Conservation (phyloP, 1,140 invertebrate species). For the Drosophila mayri region DNA sequence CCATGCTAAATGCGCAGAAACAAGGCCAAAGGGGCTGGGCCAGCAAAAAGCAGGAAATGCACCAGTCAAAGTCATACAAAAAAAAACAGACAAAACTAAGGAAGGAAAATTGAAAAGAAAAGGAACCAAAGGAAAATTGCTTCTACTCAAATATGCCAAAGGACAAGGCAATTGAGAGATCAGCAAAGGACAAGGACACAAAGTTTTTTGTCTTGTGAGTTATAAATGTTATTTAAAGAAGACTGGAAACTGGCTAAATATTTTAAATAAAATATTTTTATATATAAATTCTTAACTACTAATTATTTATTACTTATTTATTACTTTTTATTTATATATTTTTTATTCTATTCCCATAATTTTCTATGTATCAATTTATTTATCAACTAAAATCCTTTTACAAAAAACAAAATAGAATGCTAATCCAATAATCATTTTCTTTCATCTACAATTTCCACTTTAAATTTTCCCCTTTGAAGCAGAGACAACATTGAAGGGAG, state of each 20-base stretch:
- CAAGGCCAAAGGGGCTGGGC: slow-evolving; percentile 27
- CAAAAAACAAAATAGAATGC: background rate
- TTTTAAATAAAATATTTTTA: too few relatives aligned
- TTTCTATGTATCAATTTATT: too few relatives aligned
- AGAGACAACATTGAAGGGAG: slow-evolving; percentile 23
- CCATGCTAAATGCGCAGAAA: slow-evolving; percentile 45
- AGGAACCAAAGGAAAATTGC: slow-evolving; percentile 20
- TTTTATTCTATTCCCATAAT: background rate
- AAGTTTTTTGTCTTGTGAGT: background rate
- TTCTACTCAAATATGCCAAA: slow-evolving; percentile 34
- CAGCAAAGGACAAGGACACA: background rate
- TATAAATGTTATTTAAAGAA: background rate
- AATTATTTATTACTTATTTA: too few relatives aligned
- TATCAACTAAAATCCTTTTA: background rate
- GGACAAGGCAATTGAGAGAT: slow-evolving; percentile 35
- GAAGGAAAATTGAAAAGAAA: slow-evolving; percentile 27
- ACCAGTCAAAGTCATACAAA: slow-evolving; percentile 20
- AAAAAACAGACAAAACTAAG: slow-evolving; percentile 6
- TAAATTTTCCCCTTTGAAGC: slow-evolving; percentile 1
- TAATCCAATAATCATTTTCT: slow-evolving; percentile 13
- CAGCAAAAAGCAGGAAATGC: slow-evolving; percentile 40
- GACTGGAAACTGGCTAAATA: rapidly evolving
- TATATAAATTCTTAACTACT: too few relatives aligned
- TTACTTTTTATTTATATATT: too few relatives aligned
- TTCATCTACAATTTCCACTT: slow-evolving; percentile 11